Evolutionary conservation across 1,140 invertebrate species (phyloP), one percentile per base, ranked within the genome.

Genomic region (Bombus cullumanus): DNA sequence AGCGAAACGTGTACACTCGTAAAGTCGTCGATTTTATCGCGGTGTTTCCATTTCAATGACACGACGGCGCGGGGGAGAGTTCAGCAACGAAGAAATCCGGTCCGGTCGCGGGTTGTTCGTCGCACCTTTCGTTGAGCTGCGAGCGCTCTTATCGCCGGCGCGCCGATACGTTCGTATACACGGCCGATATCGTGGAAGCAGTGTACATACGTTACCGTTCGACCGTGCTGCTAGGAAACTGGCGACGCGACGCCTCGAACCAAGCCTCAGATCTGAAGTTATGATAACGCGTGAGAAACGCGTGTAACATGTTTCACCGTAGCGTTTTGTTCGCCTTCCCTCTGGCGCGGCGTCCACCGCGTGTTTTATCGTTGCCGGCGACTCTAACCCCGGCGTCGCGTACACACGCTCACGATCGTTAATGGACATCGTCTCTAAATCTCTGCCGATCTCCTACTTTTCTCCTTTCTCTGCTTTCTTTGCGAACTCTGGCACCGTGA

Each of bases 201-300:
- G 76, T 81, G 81, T 84, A 86, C 83, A 90, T 90, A 90, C 73
- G 88, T 90, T 89, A 90, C 78, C 81, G 82, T 89, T 89, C 72
- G 81, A 80, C 64, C 86, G 72, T 69, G n/a, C 53, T 28, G 4
- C 13, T 62, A 81, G 87, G 78, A 77, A 76, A 71, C 75, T 71
- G 66, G 64, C 34, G 43, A 13, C 71, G 10, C 78, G 74, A 82
- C 88, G 89, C 86, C 79, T 89, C 82, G 28, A 74, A 66, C 76
- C 86, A 39, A 37, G 8, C 31, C 43, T 47, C 73, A 72, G 89
- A 86, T 91, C 39, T 71, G 39, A 57, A 59, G 85, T 88, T 76
- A 83, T 64, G 90, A 92, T 92, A 91, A 89, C 87, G 88, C 85
- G 89, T 88, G 90, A 90, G 89, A 89, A 89, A 89, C 87, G 80